Conservation (phyloP, 2,888 invertebrate genomes). For the Sphaerophoria taeniata region DNA sequence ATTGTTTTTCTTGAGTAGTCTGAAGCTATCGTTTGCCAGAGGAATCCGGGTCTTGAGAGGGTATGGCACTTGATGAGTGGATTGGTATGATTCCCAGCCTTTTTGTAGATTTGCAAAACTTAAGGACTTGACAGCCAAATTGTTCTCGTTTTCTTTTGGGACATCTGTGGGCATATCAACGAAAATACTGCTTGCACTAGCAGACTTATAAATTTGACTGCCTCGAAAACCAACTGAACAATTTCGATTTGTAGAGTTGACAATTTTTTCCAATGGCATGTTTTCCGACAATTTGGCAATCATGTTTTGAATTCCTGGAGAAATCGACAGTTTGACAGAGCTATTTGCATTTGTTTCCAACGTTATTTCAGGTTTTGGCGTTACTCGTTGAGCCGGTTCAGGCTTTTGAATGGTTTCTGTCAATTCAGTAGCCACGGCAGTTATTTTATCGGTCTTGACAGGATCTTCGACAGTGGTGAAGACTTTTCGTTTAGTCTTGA, state of each 20-base stretch:
- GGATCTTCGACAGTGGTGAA: slow-evolving; percentile 87
- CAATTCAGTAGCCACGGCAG: slow-evolving; percentile 78
- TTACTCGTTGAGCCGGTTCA: neutral
- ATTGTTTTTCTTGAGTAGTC: slow-evolving; percentile 75
- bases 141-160: slow-evolving; percentile 3
- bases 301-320: slow-evolving; percentile 88
- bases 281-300: slow-evolving; percentile 85
- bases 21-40: slow-evolving; percentile 80
- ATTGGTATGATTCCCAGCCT: slow-evolving; percentile 40
- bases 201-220: slow-evolving; percentile 86
- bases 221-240: neutral
- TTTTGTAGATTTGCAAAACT: slow-evolving; percentile 54
- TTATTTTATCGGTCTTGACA: slow-evolving; percentile 77
- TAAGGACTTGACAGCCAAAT: slow-evolving; percentile 57
- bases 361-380: slow-evolving; percentile 78
- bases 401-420: slow-evolving; percentile 41
- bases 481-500: slow-evolving; percentile 91
- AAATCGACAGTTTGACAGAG: slow-evolving; percentile 76
- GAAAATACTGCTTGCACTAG: slow-evolving; percentile 83
- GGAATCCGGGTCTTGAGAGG: slow-evolving; percentile 76
- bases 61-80: slow-evolving; percentile 4
- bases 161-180: neutral
- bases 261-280: slow-evolving; percentile 81
- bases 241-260: slow-evolving; percentile 77
- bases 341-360: slow-evolving; percentile 84